Evolutionary conservation across 37 sponge, comb jelly and placozoan species (phyloP), one percentile per base, ranked within the genome.

Genomic region (Crambe crambe): DNA sequence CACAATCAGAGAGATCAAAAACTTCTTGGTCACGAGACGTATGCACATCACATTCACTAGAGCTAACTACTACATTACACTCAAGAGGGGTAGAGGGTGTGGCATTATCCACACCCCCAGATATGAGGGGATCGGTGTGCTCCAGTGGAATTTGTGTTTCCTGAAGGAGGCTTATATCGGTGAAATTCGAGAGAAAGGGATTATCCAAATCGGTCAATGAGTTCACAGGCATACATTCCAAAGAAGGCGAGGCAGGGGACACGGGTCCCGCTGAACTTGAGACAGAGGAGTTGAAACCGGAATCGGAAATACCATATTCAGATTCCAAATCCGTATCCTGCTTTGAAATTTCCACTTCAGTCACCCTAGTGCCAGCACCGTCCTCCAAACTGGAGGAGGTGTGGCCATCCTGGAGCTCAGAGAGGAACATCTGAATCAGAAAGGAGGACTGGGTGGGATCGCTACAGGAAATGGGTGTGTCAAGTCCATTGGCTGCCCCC

Each of bases 191-290:
- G 2, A 77, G 62, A 37, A 85, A 63, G 32, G 78, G 65, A 47
- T 70, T 40, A 39, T 85, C 79, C 29, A 65, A 56, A 47, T 79
- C 47, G 27, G 10, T 43, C 12, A 72, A 5, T 31, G 56, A 32
- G 70, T 51, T 80, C 8, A n/a, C 18, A 56, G 67, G 56, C 1
- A 56, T 80, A 80, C 80, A 80, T 70, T 80, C 80, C 70, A 76
- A 22, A 56, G 74, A 12, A 68, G 70, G 15, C 10, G 51, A 47
- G 8, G 20, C 39, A 37, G 63, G 30, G 12, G 63, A 62, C 63
- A 62, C 15, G 63, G 51, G 12, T 47, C 12, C 51, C 51, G 12
- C 12, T 47, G 51, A 47, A 12, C 51, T 47, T 47, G 51, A 15
- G 51, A 47, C 51, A 35, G 70, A 70, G 12, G 51, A 47, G 12